These are phyloP conservation scores for Mormyrus proboscirostris DNA, from an alignment of 2,797 vertebrate species.

Conservation along the genomic window DNA sequence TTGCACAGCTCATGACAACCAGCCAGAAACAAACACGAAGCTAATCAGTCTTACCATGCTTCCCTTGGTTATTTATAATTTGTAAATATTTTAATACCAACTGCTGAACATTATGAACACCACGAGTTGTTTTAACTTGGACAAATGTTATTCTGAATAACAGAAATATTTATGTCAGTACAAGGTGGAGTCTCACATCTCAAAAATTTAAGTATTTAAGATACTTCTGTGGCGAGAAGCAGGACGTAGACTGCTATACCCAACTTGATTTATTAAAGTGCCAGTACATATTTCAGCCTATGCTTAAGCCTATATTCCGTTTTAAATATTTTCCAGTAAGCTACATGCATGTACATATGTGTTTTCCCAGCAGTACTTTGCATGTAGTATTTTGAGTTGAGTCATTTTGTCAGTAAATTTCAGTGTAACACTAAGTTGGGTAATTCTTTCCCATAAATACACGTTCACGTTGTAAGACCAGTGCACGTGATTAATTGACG, in stretches of 20 bases:
- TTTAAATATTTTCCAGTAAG: not conserved
- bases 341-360: not conserved
- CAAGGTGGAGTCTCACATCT: not conserved
- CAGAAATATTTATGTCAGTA: not conserved
- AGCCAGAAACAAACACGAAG: not conserved
- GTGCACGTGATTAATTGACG: not conserved
- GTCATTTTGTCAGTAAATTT: not conserved
- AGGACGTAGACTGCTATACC: not conserved
- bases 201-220: not conserved
- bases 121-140: not conserved
- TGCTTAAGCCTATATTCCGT: not conserved
- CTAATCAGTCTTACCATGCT: not conserved
- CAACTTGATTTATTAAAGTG: not conserved
- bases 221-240: not conserved
- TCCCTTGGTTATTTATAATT: not conserved
- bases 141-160: not conserved
- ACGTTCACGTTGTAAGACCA: not conserved
- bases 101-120: not conserved
- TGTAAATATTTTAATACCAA: not conserved
- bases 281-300: not conserved
- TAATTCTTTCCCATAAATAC: not conserved
- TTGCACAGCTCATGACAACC: not conserved
- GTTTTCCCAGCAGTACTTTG: not conserved
- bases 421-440: not conserved
- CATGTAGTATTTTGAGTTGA: not conserved